phyloP scores from a whole-genome alignment of 2,113 vertebrate genomes.

The Poecilia latipinna region DNA sequence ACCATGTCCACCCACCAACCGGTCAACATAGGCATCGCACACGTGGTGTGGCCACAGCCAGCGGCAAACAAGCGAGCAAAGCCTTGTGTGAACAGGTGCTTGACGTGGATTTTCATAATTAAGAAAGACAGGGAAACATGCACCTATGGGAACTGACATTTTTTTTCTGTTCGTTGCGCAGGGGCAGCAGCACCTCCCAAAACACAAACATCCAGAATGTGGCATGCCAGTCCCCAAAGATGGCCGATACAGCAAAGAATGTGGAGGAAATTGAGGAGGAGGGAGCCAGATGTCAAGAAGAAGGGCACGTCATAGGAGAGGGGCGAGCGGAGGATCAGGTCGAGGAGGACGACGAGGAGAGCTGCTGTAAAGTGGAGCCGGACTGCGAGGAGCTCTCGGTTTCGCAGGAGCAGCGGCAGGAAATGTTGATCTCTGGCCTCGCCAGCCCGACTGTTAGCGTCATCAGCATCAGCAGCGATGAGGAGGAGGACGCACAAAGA shows the following conservation, averaged over 20 bases:
- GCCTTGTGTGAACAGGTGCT: conserved; percentile 91
- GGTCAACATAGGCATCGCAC: conserved; percentile 97
- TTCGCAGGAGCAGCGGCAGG: conserved; percentile 86
- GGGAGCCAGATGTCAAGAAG: conserved; percentile 82
- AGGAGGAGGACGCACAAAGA: conserved; percentile 82
- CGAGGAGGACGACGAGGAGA: conserved; percentile 61
- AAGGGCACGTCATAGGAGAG: conserved; percentile 69
- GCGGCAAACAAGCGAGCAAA: conserved; percentile 91
- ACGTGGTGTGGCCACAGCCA: conserved; percentile 96
- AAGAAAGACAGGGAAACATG: neutral
- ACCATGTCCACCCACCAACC: conserved; percentile 95
- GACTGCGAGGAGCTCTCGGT: conserved; percentile 79
- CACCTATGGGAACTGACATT: conserved; percentile 7
- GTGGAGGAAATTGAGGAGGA: conserved; percentile 79
- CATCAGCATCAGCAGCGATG: conserved; percentile 97
- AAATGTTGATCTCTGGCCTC: conserved; percentile 87
- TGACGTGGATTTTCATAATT: too few relatives aligned
- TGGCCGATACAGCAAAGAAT: conserved; percentile 85
- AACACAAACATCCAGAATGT: conserved; percentile 89
- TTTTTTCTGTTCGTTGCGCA: conserved; percentile 55
- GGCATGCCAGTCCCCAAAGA: conserved; percentile 92
- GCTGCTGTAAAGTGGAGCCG: conserved; percentile 80
- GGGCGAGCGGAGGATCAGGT: conserved; percentile 71
- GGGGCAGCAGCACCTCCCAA: conserved; percentile 87
- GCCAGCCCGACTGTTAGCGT: conserved; percentile 92